phyloP scores from a whole-genome alignment of 2,888 invertebrate genomes.

The Pardosa pseudoannulata region DNA sequence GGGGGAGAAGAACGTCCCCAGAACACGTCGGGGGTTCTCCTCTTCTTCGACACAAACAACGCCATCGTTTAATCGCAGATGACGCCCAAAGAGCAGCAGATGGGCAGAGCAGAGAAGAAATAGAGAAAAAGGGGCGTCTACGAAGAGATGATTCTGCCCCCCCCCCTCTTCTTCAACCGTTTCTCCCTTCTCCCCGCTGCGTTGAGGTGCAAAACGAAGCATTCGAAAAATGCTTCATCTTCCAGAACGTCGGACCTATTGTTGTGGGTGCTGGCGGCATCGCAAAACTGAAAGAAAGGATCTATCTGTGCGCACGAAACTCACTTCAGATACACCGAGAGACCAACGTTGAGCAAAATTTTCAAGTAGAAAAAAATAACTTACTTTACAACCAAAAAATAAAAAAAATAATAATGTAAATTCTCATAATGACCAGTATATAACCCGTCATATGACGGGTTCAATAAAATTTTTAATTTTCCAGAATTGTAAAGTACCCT shows the following conservation, averaged over 20 bases:
- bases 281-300: too few species aligned
- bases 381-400: too few species aligned
- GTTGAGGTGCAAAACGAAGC: neutral
- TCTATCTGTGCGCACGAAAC: too few species aligned
- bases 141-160: neutral
- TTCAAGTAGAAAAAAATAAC: too few species aligned
- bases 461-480: too few species aligned
- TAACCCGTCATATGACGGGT: too few species aligned
- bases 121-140: neutral
- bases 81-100: conserved; percentile 66
- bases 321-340: too few species aligned
- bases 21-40: neutral
- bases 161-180: neutral
- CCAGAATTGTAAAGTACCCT: too few species aligned
- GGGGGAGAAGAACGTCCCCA: neutral
- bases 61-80: conserved; percentile 54
- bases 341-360: too few species aligned
- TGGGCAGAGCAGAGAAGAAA: conserved; percentile 45
- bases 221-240: neutral
- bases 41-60: conserved; percentile 38
- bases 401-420: too few species aligned
- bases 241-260: neutral
- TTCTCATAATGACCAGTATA: too few species aligned
- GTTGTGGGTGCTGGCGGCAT: too few species aligned
- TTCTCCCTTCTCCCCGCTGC: neutral